Evolutionary conservation across 2,113 vertebrate species (phyloP).

Genomic region (Stegostoma tigrinum): DNA sequence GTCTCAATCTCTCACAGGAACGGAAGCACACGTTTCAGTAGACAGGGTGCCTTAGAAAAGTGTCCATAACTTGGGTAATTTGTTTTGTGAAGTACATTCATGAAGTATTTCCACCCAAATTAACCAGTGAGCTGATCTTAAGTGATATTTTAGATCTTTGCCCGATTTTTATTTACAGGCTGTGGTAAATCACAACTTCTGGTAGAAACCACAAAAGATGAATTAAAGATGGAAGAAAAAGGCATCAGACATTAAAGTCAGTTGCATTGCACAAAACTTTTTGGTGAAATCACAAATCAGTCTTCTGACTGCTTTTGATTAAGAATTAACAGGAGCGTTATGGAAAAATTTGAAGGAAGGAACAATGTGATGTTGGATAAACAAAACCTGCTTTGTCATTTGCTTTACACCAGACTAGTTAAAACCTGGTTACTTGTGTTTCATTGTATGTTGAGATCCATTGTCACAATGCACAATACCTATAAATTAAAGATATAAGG

Average conservation of each 20-base stretch:
- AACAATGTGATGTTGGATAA: neutral
- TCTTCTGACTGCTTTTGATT: neutral
- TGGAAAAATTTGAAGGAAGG: neutral
- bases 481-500: neutral
- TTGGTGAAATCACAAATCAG: neutral
- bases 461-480: slow-evolving; percentile 7
- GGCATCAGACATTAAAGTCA: neutral
- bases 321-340: neutral
- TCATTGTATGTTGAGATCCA: neutral
- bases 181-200: neutral
- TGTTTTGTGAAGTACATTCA: neutral
- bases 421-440: no score
- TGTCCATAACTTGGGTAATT: neutral
- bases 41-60: neutral
- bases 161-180: neutral
- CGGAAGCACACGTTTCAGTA: neutral
- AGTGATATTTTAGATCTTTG: neutral
- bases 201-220: neutral
- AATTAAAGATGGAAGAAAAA: neutral
- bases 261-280: neutral
- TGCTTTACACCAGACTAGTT: neutral
- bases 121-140: neutral
- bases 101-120: neutral
- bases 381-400: neutral
- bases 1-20: neutral